A percentile compares a stretch with the other conserved stretches of the same genome.
Conservation (phyloP, 2,797 vertebrate genomes). For the Centroberyx gerrardi region DNA sequence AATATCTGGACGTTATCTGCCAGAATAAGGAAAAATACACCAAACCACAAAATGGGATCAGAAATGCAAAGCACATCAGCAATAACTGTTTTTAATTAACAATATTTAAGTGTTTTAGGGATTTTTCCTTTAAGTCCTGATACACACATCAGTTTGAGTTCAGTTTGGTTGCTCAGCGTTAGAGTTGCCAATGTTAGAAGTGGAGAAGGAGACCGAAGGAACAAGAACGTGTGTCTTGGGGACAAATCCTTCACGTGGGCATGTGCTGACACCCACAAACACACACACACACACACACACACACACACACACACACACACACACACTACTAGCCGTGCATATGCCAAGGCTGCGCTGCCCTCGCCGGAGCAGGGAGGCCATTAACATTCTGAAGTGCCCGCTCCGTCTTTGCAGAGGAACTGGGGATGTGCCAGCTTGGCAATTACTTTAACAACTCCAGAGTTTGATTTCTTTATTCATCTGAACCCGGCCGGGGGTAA, state of each 20-base stretch:
- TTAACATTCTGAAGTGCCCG: constrained; percentile 82
- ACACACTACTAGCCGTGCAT: constrained; percentile 32
- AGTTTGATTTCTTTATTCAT: constrained; percentile 79
- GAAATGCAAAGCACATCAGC: not conserved
- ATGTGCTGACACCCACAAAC: constrained; percentile 9
- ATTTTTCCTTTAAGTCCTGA: constrained; percentile 24
- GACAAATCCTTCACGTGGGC: constrained; percentile 45
- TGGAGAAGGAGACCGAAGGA: constrained; percentile 63
- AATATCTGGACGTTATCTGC: too few species aligned
- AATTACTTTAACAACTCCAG: constrained; percentile 83
- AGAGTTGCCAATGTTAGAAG: constrained; percentile 57
- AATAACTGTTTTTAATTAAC: constrained; percentile 12
- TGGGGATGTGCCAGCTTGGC: constrained; percentile 82
- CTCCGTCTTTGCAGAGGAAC: constrained; percentile 71
- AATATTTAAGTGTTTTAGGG: too few species aligned
- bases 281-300: constrained; percentile 33
- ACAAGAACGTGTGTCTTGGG: constrained; percentile 50
- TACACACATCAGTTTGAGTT: constrained; percentile 38
- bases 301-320: constrained; percentile 3
- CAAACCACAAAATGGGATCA: too few species aligned
- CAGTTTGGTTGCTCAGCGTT: constrained; percentile 35
- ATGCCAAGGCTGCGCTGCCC: constrained; percentile 68
- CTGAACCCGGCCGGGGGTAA: constrained; percentile 64
- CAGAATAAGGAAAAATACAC: too few species aligned
- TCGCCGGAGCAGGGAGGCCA: constrained; percentile 68